Evolutionary conservation across 2,888 invertebrate genomes (phyloP).

Genomic region (Drosophila planitibia): DNA sequence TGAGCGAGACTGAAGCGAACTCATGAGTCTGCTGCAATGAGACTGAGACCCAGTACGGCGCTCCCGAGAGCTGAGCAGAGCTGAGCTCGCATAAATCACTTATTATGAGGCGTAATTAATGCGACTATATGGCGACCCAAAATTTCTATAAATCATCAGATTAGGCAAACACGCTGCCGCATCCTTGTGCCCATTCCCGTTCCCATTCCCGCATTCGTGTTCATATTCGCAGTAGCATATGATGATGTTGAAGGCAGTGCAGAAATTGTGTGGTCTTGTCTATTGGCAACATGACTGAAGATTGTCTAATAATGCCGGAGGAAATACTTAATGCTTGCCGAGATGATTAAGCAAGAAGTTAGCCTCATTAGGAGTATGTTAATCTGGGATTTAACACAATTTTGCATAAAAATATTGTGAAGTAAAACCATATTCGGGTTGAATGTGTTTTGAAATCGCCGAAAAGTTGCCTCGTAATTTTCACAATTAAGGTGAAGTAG

Average conservation of each 20-base stretch:
- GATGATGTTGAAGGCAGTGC: constrained; percentile 32
- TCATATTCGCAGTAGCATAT: constrained; percentile 25
- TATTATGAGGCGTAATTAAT: constrained; percentile 86
- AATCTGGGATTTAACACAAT: constrained; percentile 1
- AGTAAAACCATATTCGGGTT: neutral
- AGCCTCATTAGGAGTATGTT: constrained; percentile 25
- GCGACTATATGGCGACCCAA: constrained; percentile 85
- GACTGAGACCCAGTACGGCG: constrained; percentile 12
- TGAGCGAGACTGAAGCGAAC: constrained; percentile 31
- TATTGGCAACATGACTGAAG: constrained; percentile 55
- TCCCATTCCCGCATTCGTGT: neutral
- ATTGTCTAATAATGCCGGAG: constrained; percentile 60
- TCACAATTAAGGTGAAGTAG: neutral
- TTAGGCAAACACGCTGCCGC: constrained; percentile 78
- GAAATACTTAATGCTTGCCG: constrained; percentile 53
- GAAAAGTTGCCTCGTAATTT: neutral
- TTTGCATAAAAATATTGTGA: constrained; percentile 7
- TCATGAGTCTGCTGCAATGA: constrained; percentile 22
- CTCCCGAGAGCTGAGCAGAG: constrained; percentile 32
- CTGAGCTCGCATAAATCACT: constrained; percentile 85
- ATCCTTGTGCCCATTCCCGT: constrained; percentile 19
- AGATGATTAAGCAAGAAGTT: constrained; percentile 46
- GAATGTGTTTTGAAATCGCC: neutral
- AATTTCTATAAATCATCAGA: constrained; percentile 86
- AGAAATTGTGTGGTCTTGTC: constrained; percentile 32